A percentile compares a stretch with the other conserved stretches of the same genome.
Conservation (phyloP, 2,888 invertebrate species). For the Arge pagana region DNA sequence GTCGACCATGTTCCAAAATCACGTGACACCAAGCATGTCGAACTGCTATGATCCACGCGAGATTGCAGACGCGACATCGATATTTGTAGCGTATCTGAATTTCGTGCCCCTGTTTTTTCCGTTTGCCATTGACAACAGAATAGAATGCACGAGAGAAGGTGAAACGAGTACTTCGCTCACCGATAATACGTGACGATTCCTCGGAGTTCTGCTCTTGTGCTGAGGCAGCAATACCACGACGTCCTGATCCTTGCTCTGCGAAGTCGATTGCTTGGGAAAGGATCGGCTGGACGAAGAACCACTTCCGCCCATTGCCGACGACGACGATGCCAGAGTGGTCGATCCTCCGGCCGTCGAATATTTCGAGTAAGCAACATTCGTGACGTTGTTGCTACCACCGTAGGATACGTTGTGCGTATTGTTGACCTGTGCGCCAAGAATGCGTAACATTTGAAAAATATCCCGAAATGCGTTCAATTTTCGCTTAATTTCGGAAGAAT, state of each 20-base stretch:
- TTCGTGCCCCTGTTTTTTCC: too few relatives aligned
- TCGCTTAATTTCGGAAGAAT: too few relatives aligned
- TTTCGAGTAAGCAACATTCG: slow-evolving; percentile 62
- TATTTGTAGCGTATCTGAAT: too few relatives aligned
- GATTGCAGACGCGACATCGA: too few relatives aligned
- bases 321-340: slow-evolving; percentile 28
- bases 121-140: too few relatives aligned
- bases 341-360: slow-evolving; percentile 36
- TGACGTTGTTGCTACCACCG: slow-evolving; percentile 63
- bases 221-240: slow-evolving; percentile 48
- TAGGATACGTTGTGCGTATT: slow-evolving; percentile 77
- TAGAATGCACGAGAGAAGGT: too few relatives aligned
- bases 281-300: slow-evolving; percentile 14
- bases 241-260: slow-evolving; percentile 45
- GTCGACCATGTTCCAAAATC: too few relatives aligned
- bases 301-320: slow-evolving; percentile 24
- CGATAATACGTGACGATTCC: slow-evolving; percentile 49
- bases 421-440: slow-evolving; percentile 59
- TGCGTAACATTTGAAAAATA: too few relatives aligned
- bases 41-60: too few relatives aligned
- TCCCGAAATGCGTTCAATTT: too few relatives aligned
- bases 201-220: slow-evolving; percentile 47
- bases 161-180: slow-evolving; percentile 36
- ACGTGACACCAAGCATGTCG: too few relatives aligned
- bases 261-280: slow-evolving; percentile 8